Evolutionary conservation across 2,797 vertebrate species (phyloP), one percentile per base, ranked within the genome.

Genomic region (Gila robusta): DNA sequence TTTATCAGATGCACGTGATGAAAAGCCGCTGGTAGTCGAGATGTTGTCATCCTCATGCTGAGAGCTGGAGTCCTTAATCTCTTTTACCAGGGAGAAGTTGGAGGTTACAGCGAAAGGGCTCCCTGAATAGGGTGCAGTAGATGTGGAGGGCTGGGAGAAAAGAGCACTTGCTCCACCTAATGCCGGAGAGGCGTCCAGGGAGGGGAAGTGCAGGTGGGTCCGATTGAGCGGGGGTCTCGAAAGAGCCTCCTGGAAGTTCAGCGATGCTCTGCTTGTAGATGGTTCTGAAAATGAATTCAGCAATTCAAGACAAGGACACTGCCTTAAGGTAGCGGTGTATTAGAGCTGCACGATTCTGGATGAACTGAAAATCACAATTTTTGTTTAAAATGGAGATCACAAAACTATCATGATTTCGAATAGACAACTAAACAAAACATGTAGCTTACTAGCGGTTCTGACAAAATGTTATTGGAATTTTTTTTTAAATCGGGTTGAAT

Each of bases 1-100:
- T 96, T 99, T 99, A 91, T 99, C 98, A 92, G 98, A 99, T 26
- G 98, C 98, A 74, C 98, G 97, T 74, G 98, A 99, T 69, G 98
- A 99, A 92, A 99, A 99, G 71, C 98, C 98, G 91, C 98, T 99
- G 71, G 98, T 99, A 88, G 98, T 99, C 92, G 98, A 99, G 96
- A 99, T 99, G 95, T 99, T 99, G 93, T 99, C 98, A 32, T 99
- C 98, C 92, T 99, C 98, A 39, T 99, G 98, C 92, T 98, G 97
- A 87, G 98, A 99, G 93, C 97, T 96, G 95, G 98, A 97, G 93
- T 99, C 98, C 94, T 99, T 99, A 88, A 99, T 98, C 96, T 99
- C 98, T 93, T 99, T 99, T 52, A 98, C 97, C 47, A 99, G 95
- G 72, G 98, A 98, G 88, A 98, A 97, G 73, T 96, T 94, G 62